Evolutionary conservation across 2,113 vertebrate genomes (phyloP).

Genomic region (Panurus biarmicus): DNA sequence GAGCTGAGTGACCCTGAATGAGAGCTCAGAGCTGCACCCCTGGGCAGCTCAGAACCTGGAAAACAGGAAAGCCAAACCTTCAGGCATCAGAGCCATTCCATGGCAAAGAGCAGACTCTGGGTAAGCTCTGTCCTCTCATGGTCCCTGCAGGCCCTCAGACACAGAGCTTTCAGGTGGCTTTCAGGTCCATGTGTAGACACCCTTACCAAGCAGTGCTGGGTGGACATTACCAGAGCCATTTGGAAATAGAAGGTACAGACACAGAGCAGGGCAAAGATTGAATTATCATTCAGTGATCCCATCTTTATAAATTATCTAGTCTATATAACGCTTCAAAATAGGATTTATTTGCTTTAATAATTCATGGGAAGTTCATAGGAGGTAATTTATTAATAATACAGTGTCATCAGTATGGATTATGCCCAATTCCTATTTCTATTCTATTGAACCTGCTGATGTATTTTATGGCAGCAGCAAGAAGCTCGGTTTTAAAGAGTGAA

Average conservation of each 20-base stretch:
- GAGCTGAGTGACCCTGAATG: no score
- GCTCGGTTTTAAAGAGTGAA: background rate
- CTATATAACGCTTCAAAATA: background rate
- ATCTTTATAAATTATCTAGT: conserved; percentile 36
- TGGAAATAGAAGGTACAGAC: background rate
- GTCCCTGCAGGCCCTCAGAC: no score
- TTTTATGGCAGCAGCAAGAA: background rate
- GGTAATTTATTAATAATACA: conserved; percentile 57
- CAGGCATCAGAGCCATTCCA: no score
- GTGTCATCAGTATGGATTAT: conserved; percentile 30
- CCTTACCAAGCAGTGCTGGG: background rate
- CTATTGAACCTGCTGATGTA: background rate
- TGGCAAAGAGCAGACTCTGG: background rate
- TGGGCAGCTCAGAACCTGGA: no score
- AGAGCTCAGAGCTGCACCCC: no score
- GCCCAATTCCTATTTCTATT: background rate
- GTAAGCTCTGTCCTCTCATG: background rate
- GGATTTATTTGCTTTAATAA: conserved; percentile 56
- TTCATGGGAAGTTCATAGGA: conserved; percentile 15
- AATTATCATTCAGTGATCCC: background rate
- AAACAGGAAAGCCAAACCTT: no score
- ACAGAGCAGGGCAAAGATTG: background rate
- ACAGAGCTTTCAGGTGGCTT: no score
- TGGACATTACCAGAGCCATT: background rate
- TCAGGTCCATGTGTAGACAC: background rate